Base-by-base conservation (phyloP, 2,888 invertebrate genomes). In the Chelonus formosanus region DNA sequence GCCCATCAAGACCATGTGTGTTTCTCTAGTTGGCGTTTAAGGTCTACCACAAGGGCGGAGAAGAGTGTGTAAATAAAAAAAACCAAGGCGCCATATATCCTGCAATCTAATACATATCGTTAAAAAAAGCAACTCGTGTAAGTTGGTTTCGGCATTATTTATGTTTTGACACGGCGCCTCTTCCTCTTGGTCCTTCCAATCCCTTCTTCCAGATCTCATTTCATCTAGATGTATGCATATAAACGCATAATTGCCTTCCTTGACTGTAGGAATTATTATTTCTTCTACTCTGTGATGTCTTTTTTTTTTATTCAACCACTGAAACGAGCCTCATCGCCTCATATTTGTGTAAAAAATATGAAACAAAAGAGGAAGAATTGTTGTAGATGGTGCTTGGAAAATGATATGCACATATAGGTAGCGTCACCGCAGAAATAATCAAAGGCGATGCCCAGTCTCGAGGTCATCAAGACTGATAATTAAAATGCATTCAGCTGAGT, bases 401-500 rank as follows among this genome's bases (percentile, higher is more conserved):
- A 55, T 55, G 5, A 55, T 40, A 10, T 8, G 10, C 5, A 6
- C 7, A 52, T 52, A 52, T 32, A 52, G 52, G 52, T 32, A 32
- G 52, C 52, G 52, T 32, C 52, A 52, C 32, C 32, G 6, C 40
- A 40, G 40, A 40, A 40, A 40, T 40, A 40, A 48, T 35, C 44
- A 48, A 44, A 43, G 50, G 54, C 35, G 58, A 55, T 62, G 58
- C 58, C 54, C 20, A 67, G 55, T 62, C 67, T 61, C 66, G 67
- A 67, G 71, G 68, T 66, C 68, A 68, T 70, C 70, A 71, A 74
- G 73, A 69, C 71, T 71, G 74, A 78, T 79, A 79, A 79, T 79
- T 79, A 79, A 79, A 79, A 79, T 76, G 74, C 79, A 78, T 79
- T 77, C 75, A 72, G 64, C 69, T 71, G 70, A 75, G 78, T 75